Percentiles rank a stretch among this genome's conserved stretches.
Conservation (phyloP, 2,113 vertebrate genomes). For the Centropus unirufus region DNA sequence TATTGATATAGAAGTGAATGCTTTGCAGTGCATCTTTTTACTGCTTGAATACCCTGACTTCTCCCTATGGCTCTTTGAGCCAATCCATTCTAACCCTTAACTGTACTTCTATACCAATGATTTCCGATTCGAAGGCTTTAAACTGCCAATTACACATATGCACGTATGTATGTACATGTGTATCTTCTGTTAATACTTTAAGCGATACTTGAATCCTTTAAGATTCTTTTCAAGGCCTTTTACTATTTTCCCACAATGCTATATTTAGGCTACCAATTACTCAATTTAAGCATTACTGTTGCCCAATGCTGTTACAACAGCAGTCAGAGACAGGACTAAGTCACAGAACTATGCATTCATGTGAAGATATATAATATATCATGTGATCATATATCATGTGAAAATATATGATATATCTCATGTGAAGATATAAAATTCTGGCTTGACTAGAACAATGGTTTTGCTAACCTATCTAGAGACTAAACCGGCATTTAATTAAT, state of each 20-base stretch:
- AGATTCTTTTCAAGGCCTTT: background rate
- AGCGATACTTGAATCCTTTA: background rate
- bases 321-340: background rate
- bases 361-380: too few relatives aligned
- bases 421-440: rapidly evolving
- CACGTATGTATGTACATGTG: background rate
- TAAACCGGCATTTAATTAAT: background rate
- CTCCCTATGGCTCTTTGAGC: background rate
- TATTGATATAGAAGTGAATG: background rate
- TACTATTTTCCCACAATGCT: background rate
- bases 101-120: constrained; percentile 18
- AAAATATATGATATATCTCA: background rate
- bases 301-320: background rate
- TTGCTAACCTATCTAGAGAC: background rate
- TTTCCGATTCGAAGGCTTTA: constrained; percentile 24
- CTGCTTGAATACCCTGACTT: background rate
- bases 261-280: background rate
- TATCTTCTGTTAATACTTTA: constrained; percentile 6
- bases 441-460: background rate
- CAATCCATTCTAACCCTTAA: constrained; percentile 4
- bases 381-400: background rate
- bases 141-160: constrained; percentile 2
- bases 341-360: background rate
- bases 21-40: background rate
- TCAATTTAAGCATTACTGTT: background rate